Evolutionary conservation across 2,113 vertebrate species (phyloP).

Genomic region (Lamprotornis superbus): DNA sequence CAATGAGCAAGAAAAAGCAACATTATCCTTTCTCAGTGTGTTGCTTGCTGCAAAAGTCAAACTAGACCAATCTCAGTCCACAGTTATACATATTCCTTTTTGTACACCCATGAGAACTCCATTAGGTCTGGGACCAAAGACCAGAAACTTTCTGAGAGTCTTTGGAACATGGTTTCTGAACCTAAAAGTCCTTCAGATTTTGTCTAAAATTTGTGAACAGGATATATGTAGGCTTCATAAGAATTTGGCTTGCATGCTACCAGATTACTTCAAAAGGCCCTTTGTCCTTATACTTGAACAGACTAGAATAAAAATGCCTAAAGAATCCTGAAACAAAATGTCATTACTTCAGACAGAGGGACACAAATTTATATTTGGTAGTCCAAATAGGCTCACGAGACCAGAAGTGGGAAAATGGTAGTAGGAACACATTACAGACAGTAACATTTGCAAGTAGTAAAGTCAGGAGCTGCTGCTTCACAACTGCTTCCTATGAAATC

Average conservation of each 20-base stretch:
- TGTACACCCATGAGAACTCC: rapidly evolving
- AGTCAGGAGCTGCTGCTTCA: not conserved
- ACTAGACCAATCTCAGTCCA: not conserved
- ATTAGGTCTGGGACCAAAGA: not conserved
- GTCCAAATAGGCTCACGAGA: not conserved
- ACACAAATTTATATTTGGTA: not conserved
- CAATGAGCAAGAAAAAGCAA: not conserved
- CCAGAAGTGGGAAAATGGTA: not conserved
- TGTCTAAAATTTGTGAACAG: not conserved
- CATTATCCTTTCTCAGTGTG: not conserved
- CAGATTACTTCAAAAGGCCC: not conserved
- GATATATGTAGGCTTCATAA: not conserved
- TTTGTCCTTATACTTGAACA: not conserved
- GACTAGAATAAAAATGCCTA: not conserved
- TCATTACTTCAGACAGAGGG: not conserved
- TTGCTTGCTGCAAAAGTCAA: not conserved
- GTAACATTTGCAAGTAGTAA: not conserved
- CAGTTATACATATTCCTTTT: not conserved
- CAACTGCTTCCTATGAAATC: not conserved
- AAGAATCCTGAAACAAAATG: not conserved
- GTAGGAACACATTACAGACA: not conserved
- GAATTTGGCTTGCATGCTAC: not conserved
- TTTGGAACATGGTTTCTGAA: not conserved
- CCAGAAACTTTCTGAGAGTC: not conserved
- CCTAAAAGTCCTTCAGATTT: not conserved